Conservation (phyloP, 2,888 invertebrate species). For the Paralinhomoeus sp. region DNA sequence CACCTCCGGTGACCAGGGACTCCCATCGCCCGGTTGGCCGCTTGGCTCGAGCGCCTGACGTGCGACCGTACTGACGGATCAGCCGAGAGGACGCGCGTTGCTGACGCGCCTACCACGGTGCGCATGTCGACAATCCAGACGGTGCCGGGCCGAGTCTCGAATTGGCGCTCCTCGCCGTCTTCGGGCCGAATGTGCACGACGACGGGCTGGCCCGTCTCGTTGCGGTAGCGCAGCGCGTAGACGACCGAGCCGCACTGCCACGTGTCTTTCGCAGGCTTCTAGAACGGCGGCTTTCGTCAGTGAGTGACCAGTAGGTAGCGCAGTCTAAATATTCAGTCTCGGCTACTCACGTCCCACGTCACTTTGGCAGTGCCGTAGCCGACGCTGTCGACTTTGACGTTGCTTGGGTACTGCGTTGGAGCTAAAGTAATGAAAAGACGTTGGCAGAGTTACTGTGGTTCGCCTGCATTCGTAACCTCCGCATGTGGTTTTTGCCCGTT, state of each 20-base stretch:
- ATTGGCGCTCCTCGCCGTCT: constrained; percentile 9
- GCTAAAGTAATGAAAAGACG: too few relatives aligned
- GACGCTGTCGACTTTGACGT: constrained; percentile 15
- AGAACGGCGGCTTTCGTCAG: too few relatives aligned
- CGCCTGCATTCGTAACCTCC: too few relatives aligned
- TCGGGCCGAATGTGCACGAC: constrained; percentile 11
- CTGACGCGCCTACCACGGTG: background rate
- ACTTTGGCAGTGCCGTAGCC: constrained; percentile 19
- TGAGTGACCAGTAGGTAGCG: too few relatives aligned
- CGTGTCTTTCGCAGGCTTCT: constrained; percentile 8
- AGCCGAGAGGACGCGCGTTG: too few relatives aligned
- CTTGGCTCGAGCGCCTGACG: constrained; percentile 15
- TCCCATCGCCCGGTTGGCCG: constrained; percentile 7
- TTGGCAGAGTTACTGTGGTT: too few relatives aligned
- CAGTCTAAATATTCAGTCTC: too few relatives aligned
- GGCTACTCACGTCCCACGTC: constrained; percentile 13
- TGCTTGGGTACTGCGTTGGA: constrained; percentile 18
- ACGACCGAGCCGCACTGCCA: constrained; percentile 23
- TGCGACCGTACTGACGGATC: background rate
- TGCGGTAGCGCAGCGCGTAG: constrained; percentile 19
- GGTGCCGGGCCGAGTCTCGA: constrained; percentile 17
- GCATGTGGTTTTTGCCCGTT: constrained; percentile 20
- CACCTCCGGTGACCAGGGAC: too few relatives aligned
- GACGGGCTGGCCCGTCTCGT: constrained; percentile 14
- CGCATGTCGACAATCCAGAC: constrained; percentile 22